A percentile compares a stretch with the other conserved stretches of the same genome.
These are phyloP conservation scores for Rhea pennata DNA, from an alignment of 2,113 vertebrate genomes.

Conservation along the genomic window DNA sequence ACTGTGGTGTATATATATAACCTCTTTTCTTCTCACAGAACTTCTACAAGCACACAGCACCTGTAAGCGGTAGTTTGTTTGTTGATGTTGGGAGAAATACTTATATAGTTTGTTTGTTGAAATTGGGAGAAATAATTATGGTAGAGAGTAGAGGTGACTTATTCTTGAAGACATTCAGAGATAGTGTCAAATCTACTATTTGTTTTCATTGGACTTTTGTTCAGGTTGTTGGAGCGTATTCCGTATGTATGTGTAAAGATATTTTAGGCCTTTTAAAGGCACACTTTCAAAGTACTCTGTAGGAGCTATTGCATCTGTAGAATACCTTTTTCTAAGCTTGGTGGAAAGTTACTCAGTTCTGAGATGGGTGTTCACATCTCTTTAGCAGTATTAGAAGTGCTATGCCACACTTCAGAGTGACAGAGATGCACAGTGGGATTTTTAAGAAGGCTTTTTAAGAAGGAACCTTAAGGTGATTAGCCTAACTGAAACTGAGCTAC, in stretches of 20 bases:
- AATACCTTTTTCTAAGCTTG: background rate
- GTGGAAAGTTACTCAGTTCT: background rate
- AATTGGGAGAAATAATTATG: background rate
- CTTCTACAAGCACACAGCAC: background rate
- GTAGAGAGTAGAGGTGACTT: background rate
- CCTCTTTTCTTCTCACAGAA: background rate
- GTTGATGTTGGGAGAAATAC: background rate
- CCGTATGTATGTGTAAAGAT: background rate
- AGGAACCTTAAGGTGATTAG: background rate
- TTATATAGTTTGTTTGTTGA: background rate
- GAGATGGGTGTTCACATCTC: background rate
- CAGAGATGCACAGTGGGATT: background rate
- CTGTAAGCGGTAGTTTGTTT: background rate
- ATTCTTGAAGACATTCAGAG: background rate
- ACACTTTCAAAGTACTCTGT: background rate
- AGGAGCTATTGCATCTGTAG: background rate
- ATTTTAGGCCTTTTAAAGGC: background rate
- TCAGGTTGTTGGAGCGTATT: background rate
- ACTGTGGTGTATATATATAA: background rate
- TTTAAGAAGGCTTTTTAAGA: background rate
- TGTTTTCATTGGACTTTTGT: background rate
- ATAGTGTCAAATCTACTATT: background rate
- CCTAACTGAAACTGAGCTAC: background rate
- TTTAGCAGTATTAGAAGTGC: background rate
- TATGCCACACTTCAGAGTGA: background rate